Evolutionary conservation across 2,888 invertebrate species (phyloP).

Genomic region (Mayetiola destructor): DNA sequence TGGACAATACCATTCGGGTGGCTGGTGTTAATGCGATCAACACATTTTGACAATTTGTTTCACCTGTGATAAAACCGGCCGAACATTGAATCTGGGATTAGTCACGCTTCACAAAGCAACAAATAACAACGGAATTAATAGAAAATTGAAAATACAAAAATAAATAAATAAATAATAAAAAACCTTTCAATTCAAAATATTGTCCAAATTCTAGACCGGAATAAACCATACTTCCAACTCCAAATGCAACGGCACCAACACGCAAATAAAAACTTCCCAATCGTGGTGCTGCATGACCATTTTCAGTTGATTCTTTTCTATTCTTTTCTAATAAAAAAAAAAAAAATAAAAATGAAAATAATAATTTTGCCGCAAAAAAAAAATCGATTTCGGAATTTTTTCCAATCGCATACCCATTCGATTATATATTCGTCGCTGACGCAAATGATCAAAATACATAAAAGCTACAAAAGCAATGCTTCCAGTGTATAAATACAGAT

Average conservation of each 20-base stretch:
- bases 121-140: neutral
- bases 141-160: neutral
- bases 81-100: neutral
- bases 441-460: conserved; percentile 45
- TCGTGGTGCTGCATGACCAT: conserved; percentile 28
- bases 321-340: conserved; percentile 7
- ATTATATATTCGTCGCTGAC: conserved; percentile 39
- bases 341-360: neutral
- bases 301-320: conserved; percentile 9
- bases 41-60: conserved; percentile 42
- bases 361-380: neutral
- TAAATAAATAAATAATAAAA: neutral
- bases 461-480: conserved; percentile 55
- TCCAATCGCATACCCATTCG: conserved; percentile 15
- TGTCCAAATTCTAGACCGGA: conserved; percentile 49
- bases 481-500: conserved; percentile 56
- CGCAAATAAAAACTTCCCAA: conserved; percentile 69
- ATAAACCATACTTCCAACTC: conserved; percentile 48
- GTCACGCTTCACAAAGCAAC: too few species aligned
- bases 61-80: conserved; percentile 24
- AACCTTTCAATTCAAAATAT: conserved; percentile 47
- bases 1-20: conserved; percentile 59
- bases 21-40: conserved; percentile 54
- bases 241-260: conserved; percentile 50
- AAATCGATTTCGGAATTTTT: too few species aligned